A percentile compares a stretch with the other conserved stretches of the same genome.
Evolutionary conservation across 1,140 invertebrate genomes (phyloP).

Genomic region (Euwallacea similis): DNA sequence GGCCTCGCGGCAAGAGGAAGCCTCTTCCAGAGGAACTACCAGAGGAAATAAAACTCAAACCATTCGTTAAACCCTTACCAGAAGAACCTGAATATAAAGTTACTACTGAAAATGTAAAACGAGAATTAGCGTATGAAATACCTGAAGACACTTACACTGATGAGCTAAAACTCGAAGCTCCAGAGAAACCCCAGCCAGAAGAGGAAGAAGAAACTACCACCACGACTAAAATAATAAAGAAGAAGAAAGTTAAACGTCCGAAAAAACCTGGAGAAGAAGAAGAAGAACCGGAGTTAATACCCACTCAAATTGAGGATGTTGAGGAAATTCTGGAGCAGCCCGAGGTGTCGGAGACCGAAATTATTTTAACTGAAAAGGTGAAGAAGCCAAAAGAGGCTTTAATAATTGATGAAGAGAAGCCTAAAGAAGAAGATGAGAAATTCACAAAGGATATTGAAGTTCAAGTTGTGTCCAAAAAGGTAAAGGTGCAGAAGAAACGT

Average conservation of each 20-base stretch:
- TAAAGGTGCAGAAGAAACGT: slow-evolving; percentile 52
- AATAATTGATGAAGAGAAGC: slow-evolving; percentile 49
- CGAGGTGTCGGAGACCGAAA: slow-evolving; percentile 53
- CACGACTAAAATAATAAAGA: background rate
- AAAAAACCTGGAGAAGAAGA: slow-evolving; percentile 38
- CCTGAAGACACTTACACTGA: slow-evolving; percentile 45
- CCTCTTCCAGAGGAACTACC: slow-evolving; percentile 52
- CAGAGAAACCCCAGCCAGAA: slow-evolving; percentile 19
- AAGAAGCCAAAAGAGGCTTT: slow-evolving; percentile 49
- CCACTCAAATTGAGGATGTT: slow-evolving; percentile 50
- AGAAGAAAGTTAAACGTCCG: slow-evolving; percentile 39
- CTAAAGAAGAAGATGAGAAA: slow-evolving; percentile 52
- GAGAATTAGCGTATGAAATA: slow-evolving; percentile 33
- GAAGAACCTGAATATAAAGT: slow-evolving; percentile 43
- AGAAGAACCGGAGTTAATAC: slow-evolving; percentile 45
- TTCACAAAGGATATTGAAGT: slow-evolving; percentile 58
- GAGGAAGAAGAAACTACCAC: slow-evolving; percentile 2
- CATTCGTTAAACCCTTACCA: slow-evolving; percentile 48
- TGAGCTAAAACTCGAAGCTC: slow-evolving; percentile 43
- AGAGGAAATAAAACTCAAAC: slow-evolving; percentile 51
- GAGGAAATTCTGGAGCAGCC: slow-evolving; percentile 42
- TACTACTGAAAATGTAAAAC: slow-evolving; percentile 38
- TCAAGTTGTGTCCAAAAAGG: slow-evolving; percentile 57
- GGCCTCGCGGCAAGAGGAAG: slow-evolving; percentile 54
- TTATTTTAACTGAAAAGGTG: slow-evolving; percentile 48